phyloP scores from a whole-genome alignment of 2,797 vertebrate genomes.

The Oophaga sylvatica region DNA sequence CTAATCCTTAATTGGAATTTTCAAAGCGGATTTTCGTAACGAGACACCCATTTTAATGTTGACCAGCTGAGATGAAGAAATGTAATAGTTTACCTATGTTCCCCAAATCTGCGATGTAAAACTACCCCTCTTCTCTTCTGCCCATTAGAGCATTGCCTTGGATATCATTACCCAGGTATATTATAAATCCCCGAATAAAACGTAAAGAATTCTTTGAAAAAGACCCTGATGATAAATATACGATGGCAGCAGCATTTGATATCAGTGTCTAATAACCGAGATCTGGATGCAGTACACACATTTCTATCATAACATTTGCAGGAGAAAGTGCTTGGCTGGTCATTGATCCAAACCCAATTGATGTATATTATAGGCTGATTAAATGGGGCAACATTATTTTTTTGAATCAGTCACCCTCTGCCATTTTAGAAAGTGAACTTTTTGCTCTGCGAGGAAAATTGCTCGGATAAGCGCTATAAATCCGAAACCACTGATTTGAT shows the following conservation, averaged over 20 bases:
- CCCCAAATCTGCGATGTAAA: neutral
- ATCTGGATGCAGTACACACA: neutral
- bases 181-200: neutral
- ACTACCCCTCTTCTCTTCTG: neutral
- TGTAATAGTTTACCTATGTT: neutral
- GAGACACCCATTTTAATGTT: neutral
- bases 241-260: neutral
- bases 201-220: neutral
- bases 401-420: slow-evolving; percentile 51
- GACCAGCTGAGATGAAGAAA: neutral
- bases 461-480: slow-evolving; percentile 48
- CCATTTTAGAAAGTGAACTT: slow-evolving; percentile 48
- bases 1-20: neutral
- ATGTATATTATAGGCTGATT: slow-evolving; percentile 39
- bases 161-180: neutral
- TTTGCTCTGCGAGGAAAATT: slow-evolving; percentile 43
- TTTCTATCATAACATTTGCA: neutral
- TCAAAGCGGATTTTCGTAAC: neutral
- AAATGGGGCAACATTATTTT: slow-evolving; percentile 54
- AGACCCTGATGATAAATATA: neutral
- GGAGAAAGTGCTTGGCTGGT: neutral
- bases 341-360: slow-evolving; percentile 22
- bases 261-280: neutral
- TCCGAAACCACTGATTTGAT: slow-evolving; percentile 44
- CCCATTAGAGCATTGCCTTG: neutral